Conservation (phyloP, 2,797 vertebrate species). For the Sphenodon punctatus region DNA sequence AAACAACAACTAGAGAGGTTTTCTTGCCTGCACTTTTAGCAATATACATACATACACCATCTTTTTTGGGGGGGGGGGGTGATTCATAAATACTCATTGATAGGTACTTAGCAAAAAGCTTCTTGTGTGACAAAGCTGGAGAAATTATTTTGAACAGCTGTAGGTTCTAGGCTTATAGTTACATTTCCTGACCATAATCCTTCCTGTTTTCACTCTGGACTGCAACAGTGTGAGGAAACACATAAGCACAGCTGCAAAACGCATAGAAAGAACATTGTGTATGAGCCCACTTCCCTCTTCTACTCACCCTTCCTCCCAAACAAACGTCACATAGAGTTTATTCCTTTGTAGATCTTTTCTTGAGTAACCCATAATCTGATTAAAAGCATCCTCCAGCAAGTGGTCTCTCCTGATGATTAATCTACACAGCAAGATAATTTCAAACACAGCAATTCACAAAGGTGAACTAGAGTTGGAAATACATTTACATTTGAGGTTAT, state of each 20-base stretch:
- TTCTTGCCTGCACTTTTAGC: conserved; percentile 20
- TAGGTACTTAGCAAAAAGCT: conserved; percentile 2
- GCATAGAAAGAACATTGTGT: not conserved
- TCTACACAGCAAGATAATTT: conserved; percentile 73
- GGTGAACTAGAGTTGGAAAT: not conserved
- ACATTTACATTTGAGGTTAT: not conserved
- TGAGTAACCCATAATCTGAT: conserved; percentile 98
- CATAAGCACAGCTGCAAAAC: conserved; percentile 38
- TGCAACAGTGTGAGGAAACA: conserved; percentile 53
- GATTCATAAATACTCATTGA: not conserved
- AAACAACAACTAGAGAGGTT: not conserved
- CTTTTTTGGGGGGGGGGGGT: conserved; percentile 4
- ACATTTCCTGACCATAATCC: conserved; percentile 65
- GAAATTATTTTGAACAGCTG: conserved; percentile 49
- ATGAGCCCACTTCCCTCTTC: conserved; percentile 53
- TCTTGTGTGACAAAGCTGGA: conserved; percentile 31
- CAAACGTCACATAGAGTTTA: conserved; percentile 95
- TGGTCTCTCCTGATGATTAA: conserved; percentile 97
- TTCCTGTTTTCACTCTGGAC: conserved; percentile 69
- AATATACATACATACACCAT: conserved; percentile 2
- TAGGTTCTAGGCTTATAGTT: conserved; percentile 45
- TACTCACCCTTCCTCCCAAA: conserved; percentile 96
- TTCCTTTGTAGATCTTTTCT: conserved; percentile 97
- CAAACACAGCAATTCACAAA: conserved; percentile 17
- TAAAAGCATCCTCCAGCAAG: conserved; percentile 96